Evolutionary conservation across 2,888 invertebrate species (phyloP).

Genomic region (Drosophila mulleri): DNA sequence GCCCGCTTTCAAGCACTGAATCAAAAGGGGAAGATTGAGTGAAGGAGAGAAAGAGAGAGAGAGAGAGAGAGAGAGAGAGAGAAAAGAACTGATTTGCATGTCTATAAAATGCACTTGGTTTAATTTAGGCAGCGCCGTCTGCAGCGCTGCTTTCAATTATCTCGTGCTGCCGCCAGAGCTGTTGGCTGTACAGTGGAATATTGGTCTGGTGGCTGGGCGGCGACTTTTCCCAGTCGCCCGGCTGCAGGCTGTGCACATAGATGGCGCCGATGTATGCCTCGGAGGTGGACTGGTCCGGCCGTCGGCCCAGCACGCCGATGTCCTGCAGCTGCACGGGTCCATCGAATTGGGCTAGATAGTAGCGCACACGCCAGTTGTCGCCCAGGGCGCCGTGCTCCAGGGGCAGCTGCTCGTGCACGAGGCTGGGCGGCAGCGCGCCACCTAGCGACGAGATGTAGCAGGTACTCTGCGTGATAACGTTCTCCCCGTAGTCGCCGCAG

Average conservation of each 20-base stretch:
- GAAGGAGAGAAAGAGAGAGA: too few species aligned
- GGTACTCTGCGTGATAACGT: constrained; percentile 57
- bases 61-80: neutral
- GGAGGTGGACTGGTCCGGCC: constrained; percentile 23
- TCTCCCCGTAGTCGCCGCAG: constrained; percentile 71
- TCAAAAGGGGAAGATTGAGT: neutral
- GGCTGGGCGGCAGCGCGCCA: constrained; percentile 43
- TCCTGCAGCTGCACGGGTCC: constrained; percentile 74
- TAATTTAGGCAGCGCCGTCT: neutral
- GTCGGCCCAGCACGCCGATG: constrained; percentile 76
- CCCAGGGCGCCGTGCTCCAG: constrained; percentile 53
- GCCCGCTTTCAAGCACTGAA: neutral
- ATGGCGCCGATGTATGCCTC: constrained; percentile 77
- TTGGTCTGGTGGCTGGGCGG: constrained; percentile 4
- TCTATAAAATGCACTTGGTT: neutral
- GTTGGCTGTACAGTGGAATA: constrained; percentile 28
- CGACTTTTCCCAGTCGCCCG: constrained; percentile 33
- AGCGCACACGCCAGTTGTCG: constrained; percentile 80
- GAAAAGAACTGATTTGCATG: neutral
- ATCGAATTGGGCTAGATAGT: constrained; percentile 78
- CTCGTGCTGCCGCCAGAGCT: constrained; percentile 26
- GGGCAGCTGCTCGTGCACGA: constrained; percentile 61
- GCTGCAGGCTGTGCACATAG: constrained; percentile 69
- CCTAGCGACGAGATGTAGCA: constrained; percentile 75
- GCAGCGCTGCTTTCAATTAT: neutral